Evolutionary conservation across 1,140 invertebrate species (phyloP).

Genomic region (Caenorhabditis brenneri): DNA sequence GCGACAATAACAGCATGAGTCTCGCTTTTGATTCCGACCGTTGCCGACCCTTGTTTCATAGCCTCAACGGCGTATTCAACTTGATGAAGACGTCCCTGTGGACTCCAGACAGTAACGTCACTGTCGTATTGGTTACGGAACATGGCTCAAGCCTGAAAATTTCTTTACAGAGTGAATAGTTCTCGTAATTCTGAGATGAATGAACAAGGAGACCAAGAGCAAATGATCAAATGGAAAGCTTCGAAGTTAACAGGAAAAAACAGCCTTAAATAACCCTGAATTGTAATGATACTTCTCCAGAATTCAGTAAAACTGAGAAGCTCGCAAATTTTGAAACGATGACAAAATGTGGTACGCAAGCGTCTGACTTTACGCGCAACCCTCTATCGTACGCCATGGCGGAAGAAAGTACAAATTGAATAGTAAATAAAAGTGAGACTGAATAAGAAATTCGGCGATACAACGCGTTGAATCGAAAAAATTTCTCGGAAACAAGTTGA

Average conservation of each 20-base stretch:
- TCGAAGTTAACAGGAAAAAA: too few relatives aligned
- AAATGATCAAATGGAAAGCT: too few relatives aligned
- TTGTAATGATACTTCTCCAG: not conserved
- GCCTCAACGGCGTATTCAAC: slow-evolving; percentile 99
- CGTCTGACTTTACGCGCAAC: slow-evolving; percentile 8
- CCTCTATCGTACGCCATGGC: not conserved
- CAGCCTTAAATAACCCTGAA: not conserved
- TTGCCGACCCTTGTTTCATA: slow-evolving; percentile 92
- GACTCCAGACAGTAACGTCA: slow-evolving; percentile 99
- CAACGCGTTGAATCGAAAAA: too few relatives aligned
- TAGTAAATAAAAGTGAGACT: too few relatives aligned
- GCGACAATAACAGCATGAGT: slow-evolving; percentile 91
- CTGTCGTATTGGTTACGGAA: slow-evolving; percentile 99
- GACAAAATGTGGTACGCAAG: slow-evolving; percentile 4
- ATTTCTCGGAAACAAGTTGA: too few relatives aligned
- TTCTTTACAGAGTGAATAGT: not conserved
- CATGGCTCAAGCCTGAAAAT: slow-evolving; percentile 71
- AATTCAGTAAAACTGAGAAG: not conserved
- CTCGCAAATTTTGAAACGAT: slow-evolving; percentile 13
- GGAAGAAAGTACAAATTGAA: not conserved
- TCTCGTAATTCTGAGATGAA: not conserved
- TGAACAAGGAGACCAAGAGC: too few relatives aligned
- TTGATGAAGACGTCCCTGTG: slow-evolving; percentile 77
- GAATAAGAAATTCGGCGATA: too few relatives aligned
- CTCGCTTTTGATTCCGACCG: slow-evolving; percentile 91